Conservation (phyloP, 2,888 invertebrate species). For the Drosophila setosimentum region DNA sequence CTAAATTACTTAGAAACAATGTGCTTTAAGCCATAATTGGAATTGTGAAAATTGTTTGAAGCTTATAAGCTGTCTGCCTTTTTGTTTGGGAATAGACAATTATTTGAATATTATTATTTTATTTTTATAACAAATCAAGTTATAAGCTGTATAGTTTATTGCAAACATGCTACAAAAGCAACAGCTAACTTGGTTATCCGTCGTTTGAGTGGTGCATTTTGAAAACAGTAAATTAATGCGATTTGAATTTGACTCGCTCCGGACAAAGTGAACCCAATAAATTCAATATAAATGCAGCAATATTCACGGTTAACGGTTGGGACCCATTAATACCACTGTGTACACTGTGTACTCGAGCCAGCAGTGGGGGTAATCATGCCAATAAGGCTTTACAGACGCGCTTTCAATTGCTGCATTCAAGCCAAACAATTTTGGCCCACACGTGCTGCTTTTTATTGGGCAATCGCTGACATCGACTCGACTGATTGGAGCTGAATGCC, state of each 20-base stretch:
- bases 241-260: conserved; percentile 17
- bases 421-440: conserved; percentile 26
- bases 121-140: background rate
- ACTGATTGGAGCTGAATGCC: conserved; percentile 50
- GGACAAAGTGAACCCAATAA: conserved; percentile 42
- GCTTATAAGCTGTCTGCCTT: background rate
- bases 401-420: conserved; percentile 36
- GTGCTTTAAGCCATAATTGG: background rate
- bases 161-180: background rate
- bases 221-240: conserved; percentile 3
- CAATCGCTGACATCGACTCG: conserved; percentile 21
- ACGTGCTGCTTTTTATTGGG: conserved; percentile 46
- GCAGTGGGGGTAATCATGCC: background rate
- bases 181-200: background rate
- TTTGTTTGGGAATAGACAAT: background rate
- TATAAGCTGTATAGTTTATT: background rate
- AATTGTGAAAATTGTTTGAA: background rate
- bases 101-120: background rate
- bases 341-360: conserved; percentile 9
- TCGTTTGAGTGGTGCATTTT: background rate
- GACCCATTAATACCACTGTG: conserved; percentile 48
- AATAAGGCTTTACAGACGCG: conserved; percentile 3
- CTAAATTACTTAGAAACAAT: background rate
- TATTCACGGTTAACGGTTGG: conserved; percentile 54
- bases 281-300: conserved; percentile 31